Conservation (phyloP, 92 coral and sea anemone species). For the Bergia sp. region DNA sequence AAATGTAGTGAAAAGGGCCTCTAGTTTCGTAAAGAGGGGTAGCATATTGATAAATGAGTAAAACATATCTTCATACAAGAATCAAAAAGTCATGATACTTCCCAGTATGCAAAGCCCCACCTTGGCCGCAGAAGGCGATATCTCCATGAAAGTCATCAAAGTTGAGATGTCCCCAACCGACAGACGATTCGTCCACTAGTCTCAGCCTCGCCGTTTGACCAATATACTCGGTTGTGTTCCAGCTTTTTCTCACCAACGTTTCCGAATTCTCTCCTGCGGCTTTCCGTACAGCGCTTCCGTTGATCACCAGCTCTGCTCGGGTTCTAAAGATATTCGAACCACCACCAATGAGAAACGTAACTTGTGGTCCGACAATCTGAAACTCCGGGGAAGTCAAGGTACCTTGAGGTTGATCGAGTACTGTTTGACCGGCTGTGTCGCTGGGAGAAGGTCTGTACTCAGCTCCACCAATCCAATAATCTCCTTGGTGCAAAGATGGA, state of each 20-base stretch:
- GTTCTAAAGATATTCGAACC: not conserved
- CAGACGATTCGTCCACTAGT: not conserved
- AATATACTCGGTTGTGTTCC: not conserved
- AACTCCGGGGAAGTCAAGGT: constrained; percentile 32
- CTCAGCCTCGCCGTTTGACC: constrained; percentile 8
- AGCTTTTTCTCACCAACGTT: not conserved
- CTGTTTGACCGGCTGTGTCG: not conserved
- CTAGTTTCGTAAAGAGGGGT: no score
- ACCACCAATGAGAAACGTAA: constrained; percentile 5
- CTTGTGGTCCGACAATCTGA: constrained; percentile 11
- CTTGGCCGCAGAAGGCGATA: constrained; percentile 24
- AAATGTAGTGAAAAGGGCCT: no score
- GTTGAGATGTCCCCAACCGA: constrained; percentile 23
- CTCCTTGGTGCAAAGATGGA: no score
- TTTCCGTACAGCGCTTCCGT: not conserved
- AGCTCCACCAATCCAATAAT: not conserved
- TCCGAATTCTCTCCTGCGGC: not conserved
- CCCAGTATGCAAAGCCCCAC: not conserved
- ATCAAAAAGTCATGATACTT: no score
- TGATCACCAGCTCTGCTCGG: constrained; percentile 16
- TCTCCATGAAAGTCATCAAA: constrained; percentile 39
- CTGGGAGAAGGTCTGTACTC: constrained; percentile 18
- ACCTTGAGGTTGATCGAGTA: not conserved
- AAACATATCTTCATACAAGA: no score
- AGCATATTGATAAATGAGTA: no score